Percentiles rank a stretch among this genome's conserved stretches.
Conservation (phyloP, 64 coral and sea anemone genomes). For the Actinia tenebrosa region DNA sequence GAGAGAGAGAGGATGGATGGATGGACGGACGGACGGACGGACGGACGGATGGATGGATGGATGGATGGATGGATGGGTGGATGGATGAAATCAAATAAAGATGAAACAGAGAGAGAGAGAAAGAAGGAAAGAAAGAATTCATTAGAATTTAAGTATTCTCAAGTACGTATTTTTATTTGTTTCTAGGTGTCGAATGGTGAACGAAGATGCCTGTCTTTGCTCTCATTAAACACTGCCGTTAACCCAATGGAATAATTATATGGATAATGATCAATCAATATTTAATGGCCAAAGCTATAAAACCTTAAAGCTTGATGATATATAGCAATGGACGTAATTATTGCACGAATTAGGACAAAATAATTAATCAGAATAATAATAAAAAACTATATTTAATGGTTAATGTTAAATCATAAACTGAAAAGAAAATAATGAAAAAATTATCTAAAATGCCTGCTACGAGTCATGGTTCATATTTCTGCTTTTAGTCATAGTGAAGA, state of each 20-base stretch:
- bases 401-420: background rate
- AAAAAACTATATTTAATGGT: background rate
- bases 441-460: background rate
- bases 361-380: background rate
- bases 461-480: background rate
- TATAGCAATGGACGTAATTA: slow-evolving; percentile 5
- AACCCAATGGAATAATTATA: background rate
- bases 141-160: too few relatives aligned
- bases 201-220: slow-evolving; percentile 3
- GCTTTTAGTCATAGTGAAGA: background rate
- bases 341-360: background rate
- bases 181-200: slow-evolving; percentile 13
- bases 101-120: too few relatives aligned
- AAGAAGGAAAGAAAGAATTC: too few relatives aligned
- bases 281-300: background rate
- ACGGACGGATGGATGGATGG: too few relatives aligned
- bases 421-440: background rate
- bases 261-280: background rate
- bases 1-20: too few relatives aligned
- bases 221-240: background rate
- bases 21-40: too few relatives aligned
- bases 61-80: too few relatives aligned
- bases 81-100: too few relatives aligned
- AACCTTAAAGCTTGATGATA: background rate
- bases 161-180: too few relatives aligned